Evolutionary conservation across 2,888 invertebrate genomes (phyloP), one percentile per base, ranked within the genome.

Genomic region (Mesoligia furuncula): DNA sequence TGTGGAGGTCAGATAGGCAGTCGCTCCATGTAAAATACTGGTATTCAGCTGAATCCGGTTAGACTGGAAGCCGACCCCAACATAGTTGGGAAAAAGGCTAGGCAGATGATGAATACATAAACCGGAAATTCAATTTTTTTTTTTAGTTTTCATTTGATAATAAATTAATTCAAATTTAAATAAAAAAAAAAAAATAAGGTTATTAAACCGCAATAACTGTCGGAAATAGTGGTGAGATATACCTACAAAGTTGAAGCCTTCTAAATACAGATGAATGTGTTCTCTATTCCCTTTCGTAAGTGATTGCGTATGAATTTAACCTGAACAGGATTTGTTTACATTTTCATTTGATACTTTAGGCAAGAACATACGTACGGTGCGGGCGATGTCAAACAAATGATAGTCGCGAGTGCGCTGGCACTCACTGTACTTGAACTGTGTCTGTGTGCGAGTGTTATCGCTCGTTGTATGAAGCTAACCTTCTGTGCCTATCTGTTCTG

Each of bases 401-500:
- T 24, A 48, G 8, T 27, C 3, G 17, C 9, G 15, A 61, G 4
- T 27, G 11, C 9, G 9, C 11, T 8, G 5, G 7, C 27, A 11
- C 7, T n/a, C 11, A 0, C 7, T 4, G 5, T 39, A 24, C 27
- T 1, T 76, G 24, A 39, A 2, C 4, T 0, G 8, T 20, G 39
- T 31, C 13, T 45, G 2, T 42, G 11, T 31, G n/a, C 11, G 2
- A 24, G 20, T 9, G 0, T 51, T 45, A 24, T 24, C 17, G 8
- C 11, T 48, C 2, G 3, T 57, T 45, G 0, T 20, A n/a, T 48
- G 24, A 7, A 39, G 15, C 11, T 0, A 3, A 9, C 27, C 42
- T 82, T 81, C 51, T 82, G 36, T 27, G 9, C 1, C 2, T 66
- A 15, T 20, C 11, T 61, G 36, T 57, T 20, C 6, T 27, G 87